These are phyloP conservation scores for Contarinia nasturtii DNA, from an alignment of 1,140 invertebrate genomes.

Conservation along the genomic window DNA sequence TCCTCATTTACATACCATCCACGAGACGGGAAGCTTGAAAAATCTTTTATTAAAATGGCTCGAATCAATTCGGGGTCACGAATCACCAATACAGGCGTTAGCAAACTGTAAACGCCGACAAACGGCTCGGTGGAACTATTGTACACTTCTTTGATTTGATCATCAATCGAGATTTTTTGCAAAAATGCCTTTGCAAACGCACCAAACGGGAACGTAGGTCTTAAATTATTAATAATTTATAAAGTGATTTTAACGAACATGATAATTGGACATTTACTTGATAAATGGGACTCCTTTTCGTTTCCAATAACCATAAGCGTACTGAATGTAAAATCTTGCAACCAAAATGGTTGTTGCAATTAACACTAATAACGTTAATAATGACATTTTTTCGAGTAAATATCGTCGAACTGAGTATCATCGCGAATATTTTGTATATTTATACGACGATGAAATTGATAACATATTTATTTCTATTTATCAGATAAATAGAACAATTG, in stretches of 20 bases:
- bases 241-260: no score
- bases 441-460: no score
- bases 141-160: background rate
- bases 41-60: conserved; percentile 12
- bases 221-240: no score
- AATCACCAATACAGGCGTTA: background rate
- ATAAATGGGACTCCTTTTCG: conserved; percentile 5
- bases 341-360: background rate
- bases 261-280: no score
- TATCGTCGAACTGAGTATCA: no score
- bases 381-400: background rate
- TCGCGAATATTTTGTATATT: no score
- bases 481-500: no score
- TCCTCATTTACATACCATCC: conserved; percentile 4
- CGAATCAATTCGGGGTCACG: conserved; percentile 5
- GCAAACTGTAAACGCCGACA: background rate
- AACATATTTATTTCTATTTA: no score
- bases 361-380: background rate
- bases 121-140: background rate
- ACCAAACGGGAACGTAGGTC: conserved; percentile 7
- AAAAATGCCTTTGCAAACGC: conserved; percentile 2
- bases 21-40: conserved; percentile 6
- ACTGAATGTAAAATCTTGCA: background rate
- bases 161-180: background rate
- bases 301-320: conserved; percentile 7